Evolutionary conservation across 92 coral and sea anemone genomes (phyloP).

Genomic region (Anthopleura xanthogrammica): DNA sequence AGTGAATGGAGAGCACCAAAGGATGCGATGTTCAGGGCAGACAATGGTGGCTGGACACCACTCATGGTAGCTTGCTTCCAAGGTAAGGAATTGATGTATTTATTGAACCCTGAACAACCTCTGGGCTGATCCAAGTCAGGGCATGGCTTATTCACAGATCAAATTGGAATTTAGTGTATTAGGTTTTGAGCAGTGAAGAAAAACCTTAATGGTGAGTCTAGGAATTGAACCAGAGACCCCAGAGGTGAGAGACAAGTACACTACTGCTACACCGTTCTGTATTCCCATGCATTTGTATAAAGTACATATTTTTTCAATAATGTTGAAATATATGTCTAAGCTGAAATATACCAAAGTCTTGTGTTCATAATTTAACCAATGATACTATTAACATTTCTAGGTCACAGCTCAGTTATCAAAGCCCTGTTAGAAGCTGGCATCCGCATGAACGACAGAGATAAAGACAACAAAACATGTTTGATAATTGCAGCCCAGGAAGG

Average conservation of each 20-base stretch:
- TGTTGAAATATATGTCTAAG: too few relatives aligned
- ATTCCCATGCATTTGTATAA: too few relatives aligned
- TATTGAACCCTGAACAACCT: neutral
- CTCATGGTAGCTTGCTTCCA: slow-evolving; percentile 91
- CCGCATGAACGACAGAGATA: slow-evolving; percentile 62
- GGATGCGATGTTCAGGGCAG: slow-evolving; percentile 82
- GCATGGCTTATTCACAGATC: too few relatives aligned
- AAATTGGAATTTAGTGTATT: too few relatives aligned
- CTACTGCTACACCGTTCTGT: too few relatives aligned
- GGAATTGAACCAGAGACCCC: too few relatives aligned
- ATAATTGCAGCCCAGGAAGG: slow-evolving; percentile 97
- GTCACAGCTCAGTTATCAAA: slow-evolving; percentile 67
- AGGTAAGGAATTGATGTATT: slow-evolving; percentile 41
- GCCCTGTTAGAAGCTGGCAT: slow-evolving; percentile 67
- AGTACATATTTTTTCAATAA: too few relatives aligned
- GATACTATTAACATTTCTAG: slow-evolving; percentile 31
- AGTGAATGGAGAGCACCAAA: slow-evolving; percentile 69
- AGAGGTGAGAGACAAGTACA: too few relatives aligned
- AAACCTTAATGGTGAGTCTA: too few relatives aligned
- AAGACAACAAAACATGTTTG: slow-evolving; percentile 73
- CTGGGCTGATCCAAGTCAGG: too few relatives aligned
- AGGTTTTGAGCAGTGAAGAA: too few relatives aligned
- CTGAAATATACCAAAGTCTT: too few relatives aligned
- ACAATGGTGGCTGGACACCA: slow-evolving; percentile 92
- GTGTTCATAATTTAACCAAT: neutral